Conservation (phyloP, 2,888 invertebrate species). For the Listrodromus nycthemerus region DNA sequence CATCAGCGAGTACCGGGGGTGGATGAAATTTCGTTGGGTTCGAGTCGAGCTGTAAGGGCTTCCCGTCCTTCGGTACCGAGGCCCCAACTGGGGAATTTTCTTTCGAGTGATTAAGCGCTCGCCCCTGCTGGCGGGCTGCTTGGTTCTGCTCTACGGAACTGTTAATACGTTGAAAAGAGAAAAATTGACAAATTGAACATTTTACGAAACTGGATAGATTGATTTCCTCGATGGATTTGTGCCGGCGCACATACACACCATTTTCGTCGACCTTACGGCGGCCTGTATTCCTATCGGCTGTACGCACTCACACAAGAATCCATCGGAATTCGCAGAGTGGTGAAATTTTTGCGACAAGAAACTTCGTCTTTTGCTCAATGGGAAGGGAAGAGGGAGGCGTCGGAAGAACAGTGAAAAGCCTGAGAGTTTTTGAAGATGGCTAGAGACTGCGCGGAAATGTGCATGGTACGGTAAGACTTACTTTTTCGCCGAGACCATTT, state of each 20-base stretch:
- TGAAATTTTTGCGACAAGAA: constrained; percentile 62
- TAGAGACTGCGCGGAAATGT: constrained; percentile 36
- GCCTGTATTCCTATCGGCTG: constrained; percentile 15
- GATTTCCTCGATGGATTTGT: constrained; percentile 51
- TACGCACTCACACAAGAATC: constrained; percentile 33
- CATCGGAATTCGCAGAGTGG: constrained; percentile 53
- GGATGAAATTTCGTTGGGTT: constrained; percentile 60
- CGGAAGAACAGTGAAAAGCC: constrained; percentile 35
- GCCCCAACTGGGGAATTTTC: constrained; percentile 55
- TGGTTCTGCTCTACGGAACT: constrained; percentile 12
- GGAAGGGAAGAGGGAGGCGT: not conserved
- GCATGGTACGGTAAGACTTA: constrained; percentile 37
- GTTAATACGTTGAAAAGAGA: constrained; percentile 45
- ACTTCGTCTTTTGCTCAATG: constrained; percentile 45
- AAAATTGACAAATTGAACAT: constrained; percentile 64
- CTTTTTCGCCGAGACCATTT: constrained; percentile 58
- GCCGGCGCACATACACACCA: not conserved
- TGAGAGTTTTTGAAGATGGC: constrained; percentile 36
- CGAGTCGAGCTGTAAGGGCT: constrained; percentile 18
- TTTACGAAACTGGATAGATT: constrained; percentile 52
- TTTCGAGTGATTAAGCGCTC: constrained; percentile 63
- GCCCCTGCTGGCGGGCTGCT: constrained; percentile 15
- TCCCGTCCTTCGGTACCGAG: constrained; percentile 8
- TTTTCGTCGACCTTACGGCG: not conserved
- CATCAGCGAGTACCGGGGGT: constrained; percentile 45